Conservation (phyloP, 1,140 invertebrate species). For the Pomacea maculata region DNA sequence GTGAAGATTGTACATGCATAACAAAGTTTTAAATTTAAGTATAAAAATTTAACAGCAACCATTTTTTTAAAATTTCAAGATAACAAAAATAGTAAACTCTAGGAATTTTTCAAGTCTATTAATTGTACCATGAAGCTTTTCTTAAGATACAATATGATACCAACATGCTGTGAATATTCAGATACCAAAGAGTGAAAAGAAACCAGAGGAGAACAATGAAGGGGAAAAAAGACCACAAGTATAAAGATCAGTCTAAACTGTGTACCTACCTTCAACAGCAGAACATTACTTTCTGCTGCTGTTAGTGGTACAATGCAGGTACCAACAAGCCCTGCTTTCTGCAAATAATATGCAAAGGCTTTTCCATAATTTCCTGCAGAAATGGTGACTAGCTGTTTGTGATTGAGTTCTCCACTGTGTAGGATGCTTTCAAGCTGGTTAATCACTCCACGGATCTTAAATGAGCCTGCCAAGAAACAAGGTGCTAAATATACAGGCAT, state of each 20-base stretch:
- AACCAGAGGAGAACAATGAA: not conserved
- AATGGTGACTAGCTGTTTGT: slow-evolving; percentile 48
- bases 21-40: no score
- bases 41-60: no score
- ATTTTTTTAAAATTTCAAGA: not conserved
- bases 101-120: no score
- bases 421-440: slow-evolving; percentile 47
- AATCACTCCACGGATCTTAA: slow-evolving; percentile 56
- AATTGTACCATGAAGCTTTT: no score
- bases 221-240: not conserved
- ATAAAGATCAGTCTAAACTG: not conserved
- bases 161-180: no score
- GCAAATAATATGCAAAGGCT: slow-evolving; percentile 53
- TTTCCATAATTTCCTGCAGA: slow-evolving; percentile 63
- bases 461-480: slow-evolving; percentile 48
- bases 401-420: not conserved
- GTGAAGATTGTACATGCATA: no score
- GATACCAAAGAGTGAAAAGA: not conserved
- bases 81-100: not conserved
- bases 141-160: no score
- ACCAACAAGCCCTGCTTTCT: slow-evolving; percentile 37
- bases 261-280: slow-evolving; percentile 52
- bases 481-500: not conserved
- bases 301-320: slow-evolving; percentile 55
- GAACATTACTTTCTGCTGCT: slow-evolving; percentile 47